phyloP scores from a whole-genome alignment of 2,888 invertebrate genomes.

The Rhamnusium bicolor region DNA sequence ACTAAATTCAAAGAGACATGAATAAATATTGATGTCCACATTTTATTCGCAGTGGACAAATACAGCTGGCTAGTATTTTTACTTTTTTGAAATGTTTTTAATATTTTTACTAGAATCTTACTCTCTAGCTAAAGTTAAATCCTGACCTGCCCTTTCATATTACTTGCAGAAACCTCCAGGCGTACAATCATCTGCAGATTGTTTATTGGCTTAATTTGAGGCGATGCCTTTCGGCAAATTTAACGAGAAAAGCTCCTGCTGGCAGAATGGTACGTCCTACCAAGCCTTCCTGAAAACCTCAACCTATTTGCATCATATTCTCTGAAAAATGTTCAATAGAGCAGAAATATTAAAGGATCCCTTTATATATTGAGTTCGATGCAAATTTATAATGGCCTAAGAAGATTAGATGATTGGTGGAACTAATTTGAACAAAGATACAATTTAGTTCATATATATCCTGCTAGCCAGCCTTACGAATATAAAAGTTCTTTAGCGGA shows the following conservation, averaged over 20 bases:
- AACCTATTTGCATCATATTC: not conserved
- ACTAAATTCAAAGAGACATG: too few relatives aligned
- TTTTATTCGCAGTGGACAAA: too few relatives aligned
- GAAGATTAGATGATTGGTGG: too few relatives aligned
- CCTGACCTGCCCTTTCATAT: not conserved
- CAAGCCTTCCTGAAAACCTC: not conserved
- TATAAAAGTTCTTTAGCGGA: too few relatives aligned
- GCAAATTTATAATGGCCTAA: too few relatives aligned
- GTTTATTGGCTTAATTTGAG: not conserved
- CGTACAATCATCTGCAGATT: not conserved
- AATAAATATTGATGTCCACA: too few relatives aligned
- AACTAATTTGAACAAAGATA: too few relatives aligned
- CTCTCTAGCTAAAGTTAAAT: not conserved
- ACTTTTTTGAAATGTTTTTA: too few relatives aligned
- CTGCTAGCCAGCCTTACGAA: too few relatives aligned
- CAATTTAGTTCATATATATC: too few relatives aligned
- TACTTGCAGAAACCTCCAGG: not conserved
- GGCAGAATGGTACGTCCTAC: not conserved
- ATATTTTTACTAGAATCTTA: too few relatives aligned
- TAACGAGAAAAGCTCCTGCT: not conserved
- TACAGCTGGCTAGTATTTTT: too few relatives aligned
- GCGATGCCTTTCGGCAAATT: not conserved
- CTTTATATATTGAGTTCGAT: not conserved
- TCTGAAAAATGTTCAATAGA: not conserved
- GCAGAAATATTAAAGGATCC: not conserved